Evolutionary conservation across 2,113 vertebrate species (phyloP).

Genomic region (Callospermophilus lateralis): DNA sequence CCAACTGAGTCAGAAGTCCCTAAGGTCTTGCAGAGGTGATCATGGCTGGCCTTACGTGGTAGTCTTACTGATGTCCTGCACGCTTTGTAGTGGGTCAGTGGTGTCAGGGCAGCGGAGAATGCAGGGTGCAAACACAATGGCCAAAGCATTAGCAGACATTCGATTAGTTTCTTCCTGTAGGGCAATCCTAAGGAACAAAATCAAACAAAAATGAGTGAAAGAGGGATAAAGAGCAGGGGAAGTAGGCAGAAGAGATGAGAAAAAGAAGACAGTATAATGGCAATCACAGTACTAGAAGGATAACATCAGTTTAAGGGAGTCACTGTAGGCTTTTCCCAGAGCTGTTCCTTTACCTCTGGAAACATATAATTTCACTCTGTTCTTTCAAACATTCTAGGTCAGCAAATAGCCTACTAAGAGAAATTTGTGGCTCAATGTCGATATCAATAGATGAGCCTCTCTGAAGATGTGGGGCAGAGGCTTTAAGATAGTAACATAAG

Average conservation of each 20-base stretch:
- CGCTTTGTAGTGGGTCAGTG: conserved; percentile 96
- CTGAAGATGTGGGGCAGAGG: conserved; percentile 14
- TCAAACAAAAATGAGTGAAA: conserved; percentile 53
- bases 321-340: not conserved
- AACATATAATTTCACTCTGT: conserved; percentile 24
- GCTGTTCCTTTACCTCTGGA: conserved; percentile 13
- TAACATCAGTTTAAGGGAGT: not conserved
- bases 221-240: not conserved
- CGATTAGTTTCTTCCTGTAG: conserved; percentile 98
- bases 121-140: conserved; percentile 98
- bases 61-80: conserved; percentile 98
- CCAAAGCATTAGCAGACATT: conserved; percentile 98
- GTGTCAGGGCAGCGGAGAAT: conserved; percentile 98
- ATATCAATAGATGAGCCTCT: not conserved
- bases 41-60: conserved; percentile 92
- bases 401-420: not conserved
- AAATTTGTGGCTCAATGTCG: not conserved
- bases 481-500: not conserved
- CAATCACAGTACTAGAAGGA: not conserved
- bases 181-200: conserved; percentile 91
- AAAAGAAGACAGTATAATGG: not conserved
- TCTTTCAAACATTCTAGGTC: not conserved
- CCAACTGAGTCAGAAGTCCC: not conserved
- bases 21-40: not conserved
- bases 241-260: not conserved